Evolutionary conservation across 2,113 vertebrate species (phyloP), one percentile per base, ranked within the genome.

Genomic region (Anguilla japonica): DNA sequence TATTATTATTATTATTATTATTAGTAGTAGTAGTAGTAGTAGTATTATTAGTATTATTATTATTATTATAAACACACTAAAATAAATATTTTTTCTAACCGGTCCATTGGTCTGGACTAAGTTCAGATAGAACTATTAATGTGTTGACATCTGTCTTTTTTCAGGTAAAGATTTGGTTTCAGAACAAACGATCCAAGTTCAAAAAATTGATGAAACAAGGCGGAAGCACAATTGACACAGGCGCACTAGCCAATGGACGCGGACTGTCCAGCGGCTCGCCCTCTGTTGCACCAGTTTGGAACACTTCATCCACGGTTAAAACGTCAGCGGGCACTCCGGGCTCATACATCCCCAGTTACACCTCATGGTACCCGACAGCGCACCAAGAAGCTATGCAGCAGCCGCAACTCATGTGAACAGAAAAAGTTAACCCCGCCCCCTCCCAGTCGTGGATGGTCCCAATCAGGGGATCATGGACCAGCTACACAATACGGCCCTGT

Each of bases 371-470:
- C 84, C 98, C 98, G 82, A 97, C 97, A 85, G 95, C 98, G 81
- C 98, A 99, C 95, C 98, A 99, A 96, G 98, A 99, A 97, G 97
- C 98, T 96, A 97, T 99, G 98, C 98, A 99, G 95, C 98, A 99
- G 93, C 96, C 98, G 81, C 98, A 99, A 82, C 97, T 99, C 89
- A 99, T 99, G 98, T 99, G 97, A 99, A 93, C 88, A 84, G 86
- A 89, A 86, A 91, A 87, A 89, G 91, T 89, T 90, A 34, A 86
- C 87, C 90, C 85, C 86, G 82, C 86, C 91, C 89, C 88, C 63
- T 89, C 90, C 85, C 22, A 78, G 88, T 81, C 91, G 63, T 84
- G 90, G 91, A 88, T 86, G 86, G 86, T 79, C 88, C 88, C 81
- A 78, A 88, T 92, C 92, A 89, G 90, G 91, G 90, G 90, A 93